These are phyloP conservation scores for Meliscaeva auricollis DNA, from an alignment of 2,888 invertebrate genomes.

Conservation along the genomic window DNA sequence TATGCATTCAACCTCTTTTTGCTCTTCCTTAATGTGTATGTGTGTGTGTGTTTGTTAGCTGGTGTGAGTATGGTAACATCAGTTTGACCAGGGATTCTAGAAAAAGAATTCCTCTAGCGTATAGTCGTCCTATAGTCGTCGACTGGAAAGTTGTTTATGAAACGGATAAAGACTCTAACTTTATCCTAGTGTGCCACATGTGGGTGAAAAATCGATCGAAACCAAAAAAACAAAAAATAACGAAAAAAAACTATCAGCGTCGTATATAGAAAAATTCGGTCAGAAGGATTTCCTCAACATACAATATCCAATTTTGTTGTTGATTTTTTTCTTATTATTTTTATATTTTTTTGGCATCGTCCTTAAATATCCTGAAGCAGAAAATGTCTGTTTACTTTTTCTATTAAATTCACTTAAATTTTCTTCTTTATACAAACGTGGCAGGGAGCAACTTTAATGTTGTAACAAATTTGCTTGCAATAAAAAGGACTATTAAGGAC, in stretches of 20 bases:
- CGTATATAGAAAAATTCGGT: constrained; percentile 55
- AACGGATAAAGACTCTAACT: constrained; percentile 73
- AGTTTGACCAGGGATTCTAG: constrained; percentile 53
- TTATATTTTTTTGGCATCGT: constrained; percentile 18
- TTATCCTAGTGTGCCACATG: constrained; percentile 62
- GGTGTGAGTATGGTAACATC: constrained; percentile 41
- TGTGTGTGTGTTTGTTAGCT: not conserved
- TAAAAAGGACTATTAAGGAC: constrained; percentile 49
- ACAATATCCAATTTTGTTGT: not conserved
- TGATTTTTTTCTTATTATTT: not conserved
- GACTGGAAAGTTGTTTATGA: constrained; percentile 73
- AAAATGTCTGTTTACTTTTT: constrained; percentile 59
- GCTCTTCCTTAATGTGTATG: not conserved
- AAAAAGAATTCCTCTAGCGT: constrained; percentile 47
- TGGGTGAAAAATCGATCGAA: constrained; percentile 68
- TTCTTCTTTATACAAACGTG: constrained; percentile 12
- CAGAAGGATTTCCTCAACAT: constrained; percentile 54
- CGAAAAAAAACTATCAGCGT: constrained; percentile 29
- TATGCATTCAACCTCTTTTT: constrained; percentile 25
- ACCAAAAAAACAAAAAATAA: not conserved
- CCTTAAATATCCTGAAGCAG: constrained; percentile 55
- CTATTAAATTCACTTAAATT: constrained; percentile 67
- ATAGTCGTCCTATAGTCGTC: constrained; percentile 53
- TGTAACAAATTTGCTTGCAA: constrained; percentile 37
- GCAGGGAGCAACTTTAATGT: constrained; percentile 53